Evolutionary conservation across 2,888 invertebrate species (phyloP), one percentile per base, ranked within the genome.

Genomic region (Drosophila mulleri): DNA sequence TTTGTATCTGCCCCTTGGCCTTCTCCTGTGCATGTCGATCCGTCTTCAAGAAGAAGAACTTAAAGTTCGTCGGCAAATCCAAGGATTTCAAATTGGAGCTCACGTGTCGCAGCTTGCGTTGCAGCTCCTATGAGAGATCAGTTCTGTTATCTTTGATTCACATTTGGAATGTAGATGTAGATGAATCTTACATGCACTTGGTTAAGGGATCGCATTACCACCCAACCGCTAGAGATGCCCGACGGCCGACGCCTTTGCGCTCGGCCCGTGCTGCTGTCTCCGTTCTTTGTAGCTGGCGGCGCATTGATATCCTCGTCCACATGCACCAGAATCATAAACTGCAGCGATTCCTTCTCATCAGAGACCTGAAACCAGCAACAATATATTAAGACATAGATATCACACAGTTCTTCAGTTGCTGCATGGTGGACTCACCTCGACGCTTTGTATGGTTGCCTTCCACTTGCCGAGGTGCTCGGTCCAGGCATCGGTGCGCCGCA

Each of bases 401-500:
- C 11, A 11, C 3, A 16, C 8, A 12, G 3, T n/a, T 18, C 3
- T 16, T 1, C 14, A 3, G 1, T 8, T 23, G 16, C 23, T 14
- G 18, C n/a, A 14, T 7, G 18, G 7, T 1, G 3, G 2, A 45
- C 64, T 44, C 80, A 94, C 96, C 96, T 97, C 97, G 9, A 96
- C 96, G 89, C 96, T 96, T 91, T 97, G 96, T 29, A 98, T 96
- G 47, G 96, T 95, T 8, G 97, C 97, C 69, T 96, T 95, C 98
- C 98, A 98, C 77, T 95, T 95, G 26, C 98, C 98, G 78, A 98
- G 94, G 92, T 98, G 97, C 82, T 97, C 97, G 0, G 97, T 96
- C 98, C 98, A 98, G 56, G 96, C 95, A 93, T 98, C 97, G 0
- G 98, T 98, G 45, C 98, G 94, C 18, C 96, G 95, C 60, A 98